phyloP scores from a whole-genome alignment of 2,888 invertebrate species.

The Lydus trimaculatus region DNA sequence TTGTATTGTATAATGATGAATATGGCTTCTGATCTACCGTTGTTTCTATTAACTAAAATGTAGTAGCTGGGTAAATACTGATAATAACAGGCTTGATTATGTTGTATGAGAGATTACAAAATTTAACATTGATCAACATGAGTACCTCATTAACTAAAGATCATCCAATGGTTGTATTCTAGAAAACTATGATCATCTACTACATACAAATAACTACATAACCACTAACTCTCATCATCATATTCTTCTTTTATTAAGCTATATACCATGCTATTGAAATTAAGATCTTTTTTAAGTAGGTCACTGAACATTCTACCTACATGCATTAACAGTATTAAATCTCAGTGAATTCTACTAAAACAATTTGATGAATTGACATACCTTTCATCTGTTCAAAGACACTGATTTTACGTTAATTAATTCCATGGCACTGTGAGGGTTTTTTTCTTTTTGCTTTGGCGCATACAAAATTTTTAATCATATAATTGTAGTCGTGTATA shows the following conservation, averaged over 20 bases:
- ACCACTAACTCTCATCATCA: no score
- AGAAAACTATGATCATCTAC: no score
- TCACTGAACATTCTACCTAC: neutral
- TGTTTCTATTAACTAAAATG: slow-evolving; percentile 35
- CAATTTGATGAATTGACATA: neutral
- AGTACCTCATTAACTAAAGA: slow-evolving; percentile 33
- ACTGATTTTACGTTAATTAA: neutral
- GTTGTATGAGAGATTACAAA: slow-evolving; percentile 36
- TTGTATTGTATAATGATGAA: slow-evolving; percentile 7
- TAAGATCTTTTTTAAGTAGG: neutral
- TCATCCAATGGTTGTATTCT: neutral
- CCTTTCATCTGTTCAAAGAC: slow-evolving; percentile 1
- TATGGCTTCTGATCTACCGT: slow-evolving; percentile 23
- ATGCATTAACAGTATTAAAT: slow-evolving; percentile 1
- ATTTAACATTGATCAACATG: slow-evolving; percentile 28
- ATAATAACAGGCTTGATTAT: slow-evolving; percentile 30
- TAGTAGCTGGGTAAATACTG: slow-evolving; percentile 33
- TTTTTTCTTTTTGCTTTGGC: neutral
- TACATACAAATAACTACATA: no score
- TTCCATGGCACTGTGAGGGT: neutral
- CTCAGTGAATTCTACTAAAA: neutral
- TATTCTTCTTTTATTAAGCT: no score
- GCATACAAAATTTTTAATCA: neutral
- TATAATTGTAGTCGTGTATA: neutral
- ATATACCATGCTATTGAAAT: no score